Percentiles rank a stretch among this genome's conserved stretches.
phyloP scores from a whole-genome alignment of 2,888 invertebrate species.

The Hemistola chrysoprasaria region DNA sequence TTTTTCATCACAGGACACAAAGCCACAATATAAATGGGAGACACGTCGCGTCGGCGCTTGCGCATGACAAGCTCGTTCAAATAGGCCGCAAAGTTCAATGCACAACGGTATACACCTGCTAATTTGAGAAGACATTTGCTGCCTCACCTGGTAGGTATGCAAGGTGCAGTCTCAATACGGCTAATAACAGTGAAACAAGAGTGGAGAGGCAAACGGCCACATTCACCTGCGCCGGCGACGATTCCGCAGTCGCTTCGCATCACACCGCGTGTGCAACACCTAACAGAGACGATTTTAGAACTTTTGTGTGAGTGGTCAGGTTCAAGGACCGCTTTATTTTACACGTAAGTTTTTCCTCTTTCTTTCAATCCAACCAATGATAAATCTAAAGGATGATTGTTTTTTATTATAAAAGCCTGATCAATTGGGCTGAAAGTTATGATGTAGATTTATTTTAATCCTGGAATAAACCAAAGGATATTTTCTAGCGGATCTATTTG shows the following conservation, averaged over 20 bases:
- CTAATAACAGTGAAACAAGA: constrained; percentile 62
- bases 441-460: no score
- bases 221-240: constrained; percentile 71
- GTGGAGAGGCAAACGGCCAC: constrained; percentile 65
- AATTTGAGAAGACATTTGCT: constrained; percentile 51
- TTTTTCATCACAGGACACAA: constrained; percentile 28
- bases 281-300: constrained; percentile 39
- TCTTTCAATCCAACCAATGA: no score
- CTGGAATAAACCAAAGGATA: no score
- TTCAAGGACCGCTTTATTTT: constrained; percentile 41
- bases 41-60: constrained; percentile 42
- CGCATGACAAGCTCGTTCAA: constrained; percentile 63
- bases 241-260: constrained; percentile 65
- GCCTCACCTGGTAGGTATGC: constrained; percentile 37
- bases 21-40: constrained; percentile 52
- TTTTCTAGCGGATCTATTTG: no score
- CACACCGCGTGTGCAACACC: constrained; percentile 31
- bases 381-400: no score
- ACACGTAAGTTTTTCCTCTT: constrained; percentile 22
- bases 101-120: constrained; percentile 60
- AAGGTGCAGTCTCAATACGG: constrained; percentile 52
- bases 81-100: constrained; percentile 74
- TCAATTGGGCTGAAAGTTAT: no score
- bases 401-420: no score
- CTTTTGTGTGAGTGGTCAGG: constrained; percentile 60